A percentile compares a stretch with the other conserved stretches of the same genome.
Conservation (phyloP, 2,113 vertebrate genomes). For the Mustela nigripes region DNA sequence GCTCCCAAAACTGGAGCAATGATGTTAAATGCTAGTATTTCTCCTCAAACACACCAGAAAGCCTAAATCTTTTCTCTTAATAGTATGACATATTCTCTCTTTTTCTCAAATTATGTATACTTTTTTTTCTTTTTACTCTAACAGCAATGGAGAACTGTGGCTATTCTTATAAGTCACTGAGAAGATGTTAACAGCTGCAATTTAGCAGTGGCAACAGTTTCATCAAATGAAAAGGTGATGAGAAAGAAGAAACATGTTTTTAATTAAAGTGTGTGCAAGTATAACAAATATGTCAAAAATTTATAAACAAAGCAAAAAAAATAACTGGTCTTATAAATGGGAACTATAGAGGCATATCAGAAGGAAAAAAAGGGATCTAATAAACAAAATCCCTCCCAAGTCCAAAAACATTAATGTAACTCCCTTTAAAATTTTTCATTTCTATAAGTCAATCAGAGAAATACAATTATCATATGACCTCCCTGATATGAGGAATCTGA, state of each 20-base stretch:
- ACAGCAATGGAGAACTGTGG: not conserved
- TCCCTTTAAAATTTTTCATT: not conserved
- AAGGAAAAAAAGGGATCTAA: not conserved
- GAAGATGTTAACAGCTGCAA: not conserved
- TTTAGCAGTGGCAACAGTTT: constrained; percentile 5
- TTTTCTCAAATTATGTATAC: constrained; percentile 1
- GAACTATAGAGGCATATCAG: not conserved
- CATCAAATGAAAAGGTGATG: constrained; percentile 30
- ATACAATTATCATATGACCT: too few species aligned
- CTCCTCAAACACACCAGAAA: not conserved
- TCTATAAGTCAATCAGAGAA: too few species aligned
- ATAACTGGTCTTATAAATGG: not conserved
- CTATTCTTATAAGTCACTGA: not conserved
- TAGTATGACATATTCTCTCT: not conserved
- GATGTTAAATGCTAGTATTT: not conserved
- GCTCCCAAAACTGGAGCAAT: not conserved
- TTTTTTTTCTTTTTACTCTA: not conserved
- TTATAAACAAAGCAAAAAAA: constrained; percentile 31
- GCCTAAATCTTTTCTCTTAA: not conserved
- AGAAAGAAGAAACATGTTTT: constrained; percentile 14
- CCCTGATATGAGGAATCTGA: too few species aligned
- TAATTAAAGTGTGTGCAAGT: constrained; percentile 53
- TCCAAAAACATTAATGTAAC: not conserved
- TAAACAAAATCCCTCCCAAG: constrained; percentile 15
- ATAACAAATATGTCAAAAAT: not conserved